Evolutionary conservation across 2,888 invertebrate species (phyloP).

Genomic region (Eupeodes luniger): DNA sequence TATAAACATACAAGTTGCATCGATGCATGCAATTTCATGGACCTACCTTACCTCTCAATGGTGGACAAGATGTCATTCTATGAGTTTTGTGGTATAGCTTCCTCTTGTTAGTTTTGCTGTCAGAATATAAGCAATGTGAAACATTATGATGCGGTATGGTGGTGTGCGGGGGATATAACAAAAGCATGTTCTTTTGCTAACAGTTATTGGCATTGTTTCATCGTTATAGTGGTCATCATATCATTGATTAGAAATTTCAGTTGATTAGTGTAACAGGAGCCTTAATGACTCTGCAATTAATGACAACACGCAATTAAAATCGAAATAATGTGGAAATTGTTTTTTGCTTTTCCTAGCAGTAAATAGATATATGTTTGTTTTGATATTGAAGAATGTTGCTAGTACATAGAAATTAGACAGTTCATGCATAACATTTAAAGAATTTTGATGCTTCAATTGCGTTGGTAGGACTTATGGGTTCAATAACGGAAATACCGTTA

Average conservation of each 20-base stretch:
- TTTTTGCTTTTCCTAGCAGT: neutral
- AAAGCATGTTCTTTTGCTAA: conserved; percentile 44
- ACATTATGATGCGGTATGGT: neutral
- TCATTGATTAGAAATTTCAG: conserved; percentile 42
- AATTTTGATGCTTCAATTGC: neutral
- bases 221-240: conserved; percentile 51
- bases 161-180: conserved; percentile 31
- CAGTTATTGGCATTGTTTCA: conserved; percentile 68
- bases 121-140: conserved; percentile 6
- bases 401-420: neutral
- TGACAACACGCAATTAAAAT: conserved; percentile 46
- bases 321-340: neutral
- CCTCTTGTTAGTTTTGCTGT: conserved; percentile 41
- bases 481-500: neutral
- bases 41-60: neutral
- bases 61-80: conserved; percentile 59
- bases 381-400: neutral
- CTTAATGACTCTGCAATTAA: conserved; percentile 60
- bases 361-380: neutral
- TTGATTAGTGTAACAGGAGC: conserved; percentile 37
- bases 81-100: conserved; percentile 50
- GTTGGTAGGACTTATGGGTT: neutral
- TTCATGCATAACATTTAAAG: neutral
- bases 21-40: conserved; percentile 60
- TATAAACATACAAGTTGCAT: conserved; percentile 27